Base-by-base conservation (phyloP, 2,888 invertebrate genomes). In the Cabera pusaria region DNA sequence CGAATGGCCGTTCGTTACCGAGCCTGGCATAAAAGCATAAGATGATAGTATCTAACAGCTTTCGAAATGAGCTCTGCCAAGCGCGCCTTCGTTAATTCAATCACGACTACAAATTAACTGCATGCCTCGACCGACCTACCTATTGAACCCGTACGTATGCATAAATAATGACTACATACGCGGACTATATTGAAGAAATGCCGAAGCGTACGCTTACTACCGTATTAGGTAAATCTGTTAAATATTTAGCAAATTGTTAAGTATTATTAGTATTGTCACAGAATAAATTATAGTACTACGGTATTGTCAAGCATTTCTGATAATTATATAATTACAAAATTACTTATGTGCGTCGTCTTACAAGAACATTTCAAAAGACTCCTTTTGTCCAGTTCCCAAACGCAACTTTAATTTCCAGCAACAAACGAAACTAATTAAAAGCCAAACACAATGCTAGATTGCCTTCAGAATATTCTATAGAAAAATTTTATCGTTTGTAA, bases 41-140 rank as follows among this genome's bases (percentile, higher is more conserved):
- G 50, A 50, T 57, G 64, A 74, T 73, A 63, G 53, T 55, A 72
- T 74, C 68, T 67, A 65, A 69, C 54, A 59, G 63, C 64, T 72
- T 73, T 68, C 63, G 63, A 70, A 74, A 72, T 74, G 63, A 68
- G 64, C 63, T 65, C 56, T 53, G 54, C 61, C 52, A 46, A 54
- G 58, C 59, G 50, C 49, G 60, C 59, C 65, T 75, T 75, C 68
- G 71, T 79, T 78, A 78, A 78, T 77, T 78, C 74, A 77, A 78
- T 80, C 77, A 78, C 70, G 75, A 75, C 71, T 68, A 72, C 72
- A 74, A 79, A 78, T 80, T 71, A 75, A 69, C 67, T 65, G 60
- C 59, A 57, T 59, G 62, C 52, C 57, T 49, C 46, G 49, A 44
- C 49, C 55, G 52, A 58, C 57, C 55, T 61, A 60, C 51, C 58